phyloP scores from a whole-genome alignment of 2,888 invertebrate species.

The Epistrophella euchroma region DNA sequence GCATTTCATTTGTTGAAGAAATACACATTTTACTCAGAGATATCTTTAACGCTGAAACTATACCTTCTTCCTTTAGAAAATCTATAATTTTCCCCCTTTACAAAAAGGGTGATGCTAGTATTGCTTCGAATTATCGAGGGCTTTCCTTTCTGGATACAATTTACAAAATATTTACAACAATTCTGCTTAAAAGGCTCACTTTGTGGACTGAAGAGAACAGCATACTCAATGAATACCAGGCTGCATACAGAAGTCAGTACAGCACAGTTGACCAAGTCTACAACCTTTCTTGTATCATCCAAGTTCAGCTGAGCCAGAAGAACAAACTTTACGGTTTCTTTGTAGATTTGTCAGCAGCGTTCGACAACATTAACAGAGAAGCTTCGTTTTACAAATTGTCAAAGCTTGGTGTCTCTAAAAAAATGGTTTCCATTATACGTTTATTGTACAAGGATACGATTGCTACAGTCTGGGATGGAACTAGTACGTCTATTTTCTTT shows the following conservation, averaged over 20 bases:
- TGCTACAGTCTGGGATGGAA: background rate
- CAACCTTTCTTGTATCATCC: background rate
- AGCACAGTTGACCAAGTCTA: background rate
- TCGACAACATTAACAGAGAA: background rate
- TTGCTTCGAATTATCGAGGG: background rate
- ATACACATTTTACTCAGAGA: background rate
- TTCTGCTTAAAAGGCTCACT: background rate
- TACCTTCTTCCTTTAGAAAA: too few species aligned
- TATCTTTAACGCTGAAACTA: background rate
- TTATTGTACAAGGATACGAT: background rate
- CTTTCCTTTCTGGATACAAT: background rate
- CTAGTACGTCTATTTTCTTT: background rate
- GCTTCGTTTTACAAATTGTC: background rate
- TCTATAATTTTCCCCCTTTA: background rate
- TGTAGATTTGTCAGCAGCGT: background rate
- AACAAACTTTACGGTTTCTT: background rate
- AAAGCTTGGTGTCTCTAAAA: background rate
- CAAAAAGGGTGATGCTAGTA: background rate
- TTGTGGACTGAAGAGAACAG: background rate
- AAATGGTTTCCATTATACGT: conserved; percentile 4
- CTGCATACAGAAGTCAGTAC: background rate
- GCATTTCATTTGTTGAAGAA: background rate
- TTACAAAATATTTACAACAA: background rate
- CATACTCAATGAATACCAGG: background rate
- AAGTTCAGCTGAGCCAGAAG: background rate